These are phyloP conservation scores for Nematopogon swammerdamellus DNA, from an alignment of 2,888 invertebrate species.

Conservation along the genomic window DNA sequence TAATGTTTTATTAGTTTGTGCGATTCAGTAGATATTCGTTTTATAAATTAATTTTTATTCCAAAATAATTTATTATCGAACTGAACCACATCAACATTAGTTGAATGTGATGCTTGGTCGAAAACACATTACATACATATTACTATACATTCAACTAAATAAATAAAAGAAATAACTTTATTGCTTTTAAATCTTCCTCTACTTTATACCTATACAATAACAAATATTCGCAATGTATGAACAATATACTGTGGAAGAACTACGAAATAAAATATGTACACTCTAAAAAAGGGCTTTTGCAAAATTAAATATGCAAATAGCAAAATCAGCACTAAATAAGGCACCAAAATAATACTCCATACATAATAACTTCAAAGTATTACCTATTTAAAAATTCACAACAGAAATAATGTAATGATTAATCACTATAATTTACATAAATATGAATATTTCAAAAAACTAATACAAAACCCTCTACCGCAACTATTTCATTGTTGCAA, in stretches of 20 bases:
- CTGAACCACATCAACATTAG: too few relatives aligned
- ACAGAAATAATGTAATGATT: too few relatives aligned
- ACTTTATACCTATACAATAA: background rate
- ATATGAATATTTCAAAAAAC: too few relatives aligned
- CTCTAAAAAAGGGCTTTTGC: background rate
- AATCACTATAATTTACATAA: too few relatives aligned
- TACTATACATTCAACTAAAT: background rate
- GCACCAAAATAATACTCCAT: background rate
- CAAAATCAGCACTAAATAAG: background rate
- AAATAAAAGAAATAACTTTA: background rate
- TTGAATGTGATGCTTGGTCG: too few relatives aligned
- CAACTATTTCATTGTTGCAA: background rate
- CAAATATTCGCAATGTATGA: background rate
- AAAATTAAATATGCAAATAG: background rate
- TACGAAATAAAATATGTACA: background rate
- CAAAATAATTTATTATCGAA: too few relatives aligned
- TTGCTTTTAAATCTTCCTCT: background rate
- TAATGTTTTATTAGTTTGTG: too few relatives aligned
- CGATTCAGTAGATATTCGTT: too few relatives aligned
- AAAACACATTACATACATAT: background rate
- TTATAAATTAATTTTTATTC: too few relatives aligned
- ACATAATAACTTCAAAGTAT: too few relatives aligned
- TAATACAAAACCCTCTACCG: too few relatives aligned
- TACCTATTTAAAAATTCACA: too few relatives aligned
- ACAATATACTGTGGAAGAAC: background rate